A percentile compares a stretch with the other conserved stretches of the same genome.
Evolutionary conservation across 1,140 invertebrate species (phyloP).

Genomic region (Drosophila nebulosa): DNA sequence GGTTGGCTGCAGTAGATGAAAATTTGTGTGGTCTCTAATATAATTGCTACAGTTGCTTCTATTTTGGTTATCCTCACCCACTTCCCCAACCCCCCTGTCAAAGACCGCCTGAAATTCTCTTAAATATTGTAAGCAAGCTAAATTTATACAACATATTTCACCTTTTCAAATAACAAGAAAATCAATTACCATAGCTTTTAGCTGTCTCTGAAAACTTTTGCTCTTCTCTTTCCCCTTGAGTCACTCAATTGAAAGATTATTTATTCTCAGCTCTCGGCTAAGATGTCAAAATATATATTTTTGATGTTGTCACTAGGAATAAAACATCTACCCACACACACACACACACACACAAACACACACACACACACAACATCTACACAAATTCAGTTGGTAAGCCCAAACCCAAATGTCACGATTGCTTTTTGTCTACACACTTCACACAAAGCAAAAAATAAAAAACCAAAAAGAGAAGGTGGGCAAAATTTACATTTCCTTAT

Average conservation of each 20-base stretch:
- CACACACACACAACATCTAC: too few relatives aligned
- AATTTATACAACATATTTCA: background rate
- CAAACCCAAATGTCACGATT: conserved; percentile 15
- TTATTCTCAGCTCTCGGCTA: conserved; percentile 1
- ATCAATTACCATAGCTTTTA: conserved; percentile 8
- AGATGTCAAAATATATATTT: conserved; percentile 15
- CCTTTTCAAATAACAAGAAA: conserved; percentile 11
- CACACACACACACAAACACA: background rate
- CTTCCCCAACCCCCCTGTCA: too few relatives aligned
- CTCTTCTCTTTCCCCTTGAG: background rate
- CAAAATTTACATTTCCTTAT: conserved; percentile 14
- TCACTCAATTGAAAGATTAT: background rate
- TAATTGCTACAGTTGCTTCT: background rate
- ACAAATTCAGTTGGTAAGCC: background rate
- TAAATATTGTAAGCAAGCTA: background rate
- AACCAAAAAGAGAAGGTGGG: background rate
- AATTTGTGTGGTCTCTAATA: background rate
- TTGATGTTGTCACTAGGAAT: conserved; percentile 10
- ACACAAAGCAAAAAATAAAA: background rate
- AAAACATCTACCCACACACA: background rate
- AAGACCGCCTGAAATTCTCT: too few relatives aligned
- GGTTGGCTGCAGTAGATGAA: background rate
- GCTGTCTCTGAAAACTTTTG: background rate
- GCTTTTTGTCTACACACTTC: conserved; percentile 10
- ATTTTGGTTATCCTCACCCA: too few relatives aligned